Evolutionary conservation across 1,140 invertebrate genomes (phyloP).

Genomic region (Cydia amplana): DNA sequence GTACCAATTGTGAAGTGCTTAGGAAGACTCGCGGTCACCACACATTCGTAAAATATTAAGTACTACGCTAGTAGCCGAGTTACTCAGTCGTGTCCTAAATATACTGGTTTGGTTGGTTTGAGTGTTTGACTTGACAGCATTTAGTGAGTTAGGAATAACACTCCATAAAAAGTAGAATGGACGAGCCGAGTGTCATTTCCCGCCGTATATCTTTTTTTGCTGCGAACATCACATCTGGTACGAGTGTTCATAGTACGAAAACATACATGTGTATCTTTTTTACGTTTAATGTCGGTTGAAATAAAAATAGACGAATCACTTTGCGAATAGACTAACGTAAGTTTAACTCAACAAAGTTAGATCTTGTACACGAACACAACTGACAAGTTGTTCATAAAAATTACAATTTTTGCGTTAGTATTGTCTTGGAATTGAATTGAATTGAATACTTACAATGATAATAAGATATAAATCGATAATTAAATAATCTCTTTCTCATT

Average conservation of each 20-base stretch:
- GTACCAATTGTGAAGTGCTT: too few relatives aligned
- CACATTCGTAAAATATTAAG: too few relatives aligned
- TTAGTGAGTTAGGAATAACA: constrained; percentile 5
- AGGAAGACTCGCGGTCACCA: too few relatives aligned
- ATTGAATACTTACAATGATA: too few relatives aligned
- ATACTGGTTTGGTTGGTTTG: not conserved
- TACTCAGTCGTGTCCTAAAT: too few relatives aligned
- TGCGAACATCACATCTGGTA: constrained; percentile 68
- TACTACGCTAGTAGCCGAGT: too few relatives aligned
- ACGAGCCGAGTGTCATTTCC: constrained; percentile 70
- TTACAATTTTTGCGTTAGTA: too few relatives aligned
- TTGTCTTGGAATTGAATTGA: too few relatives aligned
- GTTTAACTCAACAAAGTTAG: not conserved
- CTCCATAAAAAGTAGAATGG: constrained; percentile 62
- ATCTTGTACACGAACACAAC: too few relatives aligned
- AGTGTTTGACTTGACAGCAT: not conserved
- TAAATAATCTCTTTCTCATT: too few relatives aligned
- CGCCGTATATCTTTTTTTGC: constrained; percentile 68
- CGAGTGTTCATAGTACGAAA: constrained; percentile 46
- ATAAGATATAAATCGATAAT: too few relatives aligned
- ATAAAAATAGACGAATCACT: not conserved
- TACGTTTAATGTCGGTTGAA: not conserved
- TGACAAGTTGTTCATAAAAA: too few relatives aligned
- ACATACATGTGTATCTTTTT: constrained; percentile 38
- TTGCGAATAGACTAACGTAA: not conserved